These are phyloP conservation scores for Tauraco erythrolophus DNA, from an alignment of 2,113 vertebrate species.

Conservation along the genomic window DNA sequence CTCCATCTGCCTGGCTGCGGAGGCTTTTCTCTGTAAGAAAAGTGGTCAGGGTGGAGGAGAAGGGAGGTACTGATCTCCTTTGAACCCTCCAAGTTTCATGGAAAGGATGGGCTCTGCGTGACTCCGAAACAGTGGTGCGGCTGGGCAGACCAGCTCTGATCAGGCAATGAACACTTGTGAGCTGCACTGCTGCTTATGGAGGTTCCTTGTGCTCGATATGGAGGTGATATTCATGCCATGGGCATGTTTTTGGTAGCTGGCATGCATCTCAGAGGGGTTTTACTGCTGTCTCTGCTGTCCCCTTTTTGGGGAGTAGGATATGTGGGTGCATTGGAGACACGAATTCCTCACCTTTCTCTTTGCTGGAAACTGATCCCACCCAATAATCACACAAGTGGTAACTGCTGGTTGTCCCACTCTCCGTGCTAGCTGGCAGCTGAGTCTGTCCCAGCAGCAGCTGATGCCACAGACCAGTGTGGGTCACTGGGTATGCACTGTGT, in stretches of 20 bases:
- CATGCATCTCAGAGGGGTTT: background rate
- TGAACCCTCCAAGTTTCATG: background rate
- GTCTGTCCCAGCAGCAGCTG: background rate
- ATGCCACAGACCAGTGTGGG: background rate
- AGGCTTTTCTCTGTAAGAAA: background rate
- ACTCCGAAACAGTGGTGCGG: background rate
- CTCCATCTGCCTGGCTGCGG: background rate
- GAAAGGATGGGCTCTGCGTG: background rate
- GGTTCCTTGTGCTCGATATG: background rate
- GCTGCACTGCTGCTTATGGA: background rate
- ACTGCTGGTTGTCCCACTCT: background rate
- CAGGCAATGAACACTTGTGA: background rate
- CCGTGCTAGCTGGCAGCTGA: accelerated
- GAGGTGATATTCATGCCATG: background rate
- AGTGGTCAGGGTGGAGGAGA: background rate
- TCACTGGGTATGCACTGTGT: background rate
- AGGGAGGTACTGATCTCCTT: background rate
- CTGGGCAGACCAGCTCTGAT: background rate
- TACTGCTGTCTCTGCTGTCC: background rate
- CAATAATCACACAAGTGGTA: background rate
- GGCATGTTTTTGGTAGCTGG: background rate
- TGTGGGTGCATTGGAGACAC: background rate
- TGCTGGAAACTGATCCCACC: accelerated
- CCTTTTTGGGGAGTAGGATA: background rate
- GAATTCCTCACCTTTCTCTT: background rate